A percentile compares a stretch with the other conserved stretches of the same genome.
phyloP scores from a whole-genome alignment of 2,888 invertebrate species.

The Ganaspis brasiliensis region DNA sequence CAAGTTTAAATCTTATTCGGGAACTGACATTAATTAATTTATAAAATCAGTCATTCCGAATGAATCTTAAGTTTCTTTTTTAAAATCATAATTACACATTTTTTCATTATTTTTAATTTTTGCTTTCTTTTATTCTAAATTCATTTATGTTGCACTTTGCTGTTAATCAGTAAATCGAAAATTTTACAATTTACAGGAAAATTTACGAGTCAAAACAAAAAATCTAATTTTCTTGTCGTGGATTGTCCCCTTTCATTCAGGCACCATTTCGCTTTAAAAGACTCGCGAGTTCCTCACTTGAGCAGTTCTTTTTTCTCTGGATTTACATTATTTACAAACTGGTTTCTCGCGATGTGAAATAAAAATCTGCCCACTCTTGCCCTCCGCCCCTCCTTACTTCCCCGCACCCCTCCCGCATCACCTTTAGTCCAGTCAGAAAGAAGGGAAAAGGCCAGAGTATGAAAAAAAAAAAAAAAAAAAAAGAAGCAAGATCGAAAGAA shows the following conservation, averaged over 20 bases:
- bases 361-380: conserved; percentile 70
- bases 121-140: no score
- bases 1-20: no score
- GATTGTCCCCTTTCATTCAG: conserved; percentile 34
- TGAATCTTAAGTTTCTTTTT: no score
- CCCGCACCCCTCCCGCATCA: conserved; percentile 59
- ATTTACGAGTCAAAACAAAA: background rate
- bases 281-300: conserved; percentile 58
- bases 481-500: conserved; percentile 53
- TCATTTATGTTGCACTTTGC: no score
- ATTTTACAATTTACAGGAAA: no score
- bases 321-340: conserved; percentile 77
- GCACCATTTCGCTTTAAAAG: conserved; percentile 67
- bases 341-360: conserved; percentile 73
- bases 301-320: conserved; percentile 67
- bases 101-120: no score
- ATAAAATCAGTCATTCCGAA: no score
- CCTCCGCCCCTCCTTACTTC: conserved; percentile 62
- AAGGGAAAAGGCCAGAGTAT: background rate
- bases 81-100: no score
- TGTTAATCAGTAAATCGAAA: no score
- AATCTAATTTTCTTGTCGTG: background rate
- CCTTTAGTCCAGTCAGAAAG: conserved; percentile 54
- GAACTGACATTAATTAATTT: no score
- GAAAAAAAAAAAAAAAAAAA: conserved; percentile 39